Conservation (phyloP, 2,888 invertebrate species). For the Nematopogon swammerdamellus region DNA sequence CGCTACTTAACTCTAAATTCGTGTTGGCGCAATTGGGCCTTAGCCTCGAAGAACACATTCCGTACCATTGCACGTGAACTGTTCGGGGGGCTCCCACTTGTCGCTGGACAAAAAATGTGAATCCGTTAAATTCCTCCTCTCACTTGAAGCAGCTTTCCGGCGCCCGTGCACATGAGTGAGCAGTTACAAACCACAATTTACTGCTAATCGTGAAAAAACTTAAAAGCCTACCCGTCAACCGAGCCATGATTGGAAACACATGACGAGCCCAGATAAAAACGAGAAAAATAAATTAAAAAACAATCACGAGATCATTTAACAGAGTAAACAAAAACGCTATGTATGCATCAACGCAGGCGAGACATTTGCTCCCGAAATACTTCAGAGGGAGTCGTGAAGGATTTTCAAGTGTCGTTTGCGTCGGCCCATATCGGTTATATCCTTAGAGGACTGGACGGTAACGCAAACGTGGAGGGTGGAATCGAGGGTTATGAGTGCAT, state of each 20-base stretch:
- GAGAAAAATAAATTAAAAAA: slow-evolving; percentile 52
- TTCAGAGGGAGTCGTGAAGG: slow-evolving; percentile 11
- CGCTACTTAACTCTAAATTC: no score
- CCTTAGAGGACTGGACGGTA: slow-evolving; percentile 31
- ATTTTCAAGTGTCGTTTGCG: slow-evolving; percentile 18
- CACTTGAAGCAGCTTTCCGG: no score
- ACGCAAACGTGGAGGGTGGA: slow-evolving; percentile 30
- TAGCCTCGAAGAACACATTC: no score
- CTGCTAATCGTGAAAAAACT: slow-evolving; percentile 19
- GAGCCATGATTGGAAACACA: slow-evolving; percentile 49
- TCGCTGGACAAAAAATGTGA: no score
- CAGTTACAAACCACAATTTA: background rate
- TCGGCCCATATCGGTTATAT: slow-evolving; percentile 21
- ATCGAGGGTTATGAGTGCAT: no score
- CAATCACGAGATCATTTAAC: slow-evolving; percentile 54
- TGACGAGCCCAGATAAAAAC: slow-evolving; percentile 31
- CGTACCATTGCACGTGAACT: no score
- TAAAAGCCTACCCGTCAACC: slow-evolving; percentile 27
- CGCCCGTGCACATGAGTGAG: no score
- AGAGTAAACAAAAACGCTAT: slow-evolving; percentile 46
- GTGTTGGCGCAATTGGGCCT: no score
- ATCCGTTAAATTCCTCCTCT: no score
- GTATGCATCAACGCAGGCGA: slow-evolving; percentile 36
- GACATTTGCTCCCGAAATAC: slow-evolving; percentile 41
- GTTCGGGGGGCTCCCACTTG: no score